Evolutionary conservation across 2,797 vertebrate genomes (phyloP), one percentile per base, ranked within the genome.

Genomic region (Chiroxiphia lanceolata): DNA sequence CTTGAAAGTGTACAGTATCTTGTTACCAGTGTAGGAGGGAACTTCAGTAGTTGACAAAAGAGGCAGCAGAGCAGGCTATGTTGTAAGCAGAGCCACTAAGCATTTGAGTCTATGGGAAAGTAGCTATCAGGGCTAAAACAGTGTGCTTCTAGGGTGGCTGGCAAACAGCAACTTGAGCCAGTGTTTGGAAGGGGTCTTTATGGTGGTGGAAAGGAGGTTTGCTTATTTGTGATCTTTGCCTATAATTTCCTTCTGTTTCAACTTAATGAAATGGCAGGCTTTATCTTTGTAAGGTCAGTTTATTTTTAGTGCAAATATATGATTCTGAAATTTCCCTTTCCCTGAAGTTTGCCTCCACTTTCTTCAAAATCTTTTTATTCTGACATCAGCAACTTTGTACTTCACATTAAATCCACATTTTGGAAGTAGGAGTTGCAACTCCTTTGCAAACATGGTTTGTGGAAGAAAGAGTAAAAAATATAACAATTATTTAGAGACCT

Each of bases 31-130:
- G n/a, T 93, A 89, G 96, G 93, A 94, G 45, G 77, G 82, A 95
- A 87, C 94, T 96, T 98, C 91, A 97, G 75, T 98, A 98, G 98
- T 96, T 97, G 95, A 97, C 97, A 83, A 27, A 71, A 93, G 89
- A 98, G 95, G 96, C 96, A 97, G 93, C 93, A 88, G 93, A 95
- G 90, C 50, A 48, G 51, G 79, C 87, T 91, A 47, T 84, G 42
- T 11, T 96, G 87, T 94, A 90, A 94, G 88, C 78, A 65, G 77
- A 95, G 70, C 60, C 87, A 77, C 42, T 83, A 71, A 87, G 67
- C 33, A 25, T 77, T 78, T 85, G 82, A 54, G 54, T 70, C 77
- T 90, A 29, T 64, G 65, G 95, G 96, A 83, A 90, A 96, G 91
- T 94, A 95, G 86, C 90, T 95, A 4, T 50, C 87, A 94, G n/a